Evolutionary conservation across 2,888 invertebrate species (phyloP), one percentile per base, ranked within the genome.

Genomic region (Stenotaenia linearis): DNA sequence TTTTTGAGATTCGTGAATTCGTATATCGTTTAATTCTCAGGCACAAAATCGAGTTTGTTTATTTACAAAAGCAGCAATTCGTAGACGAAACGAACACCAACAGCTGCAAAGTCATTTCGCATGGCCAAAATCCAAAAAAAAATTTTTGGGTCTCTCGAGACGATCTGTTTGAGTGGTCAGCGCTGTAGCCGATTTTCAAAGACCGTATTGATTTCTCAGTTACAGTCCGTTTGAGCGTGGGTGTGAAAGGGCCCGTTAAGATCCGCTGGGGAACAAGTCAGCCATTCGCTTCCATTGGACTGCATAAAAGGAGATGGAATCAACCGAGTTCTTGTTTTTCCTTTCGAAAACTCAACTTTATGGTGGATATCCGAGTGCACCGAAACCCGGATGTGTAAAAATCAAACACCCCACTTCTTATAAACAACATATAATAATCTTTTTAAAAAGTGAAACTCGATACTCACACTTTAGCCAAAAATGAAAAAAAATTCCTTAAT

Each of bases 201-300:
- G 28, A 69, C 69, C 25, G 69, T 69, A 69, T 69, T 69, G 69
- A 69, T 69, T 69, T 69, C 69, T 69, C 69, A 28, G 69, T 69
- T 69, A 69, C 69, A 69, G 69, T 69, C 69, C 69, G 69, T 69
- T 69, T 69, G 69, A 69, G 69, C 69, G 69, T 69, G 69, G 69
- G 69, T 69, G 69, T 69, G 69, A 69, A 69, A 69, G 69, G 69
- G 28, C 69, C 69, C 69, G 69, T 69, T 69, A 69, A 69, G 69
- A 28, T 69, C 69, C 69, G 25, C 28, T 69, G 69, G 69, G 69
- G 69, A 69, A 69, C 69, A 28, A 69, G 69, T 69, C 69, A 69
- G 69, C 69, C 69, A 69, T 69, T 69, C 69, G 25, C 69, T 69
- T 69, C 69, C 69, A 28, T 69, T 69, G 69, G 69, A 69, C 69